Evolutionary conservation across 2,797 vertebrate genomes (phyloP).

Genomic region (Galagoides demidoff): DNA sequence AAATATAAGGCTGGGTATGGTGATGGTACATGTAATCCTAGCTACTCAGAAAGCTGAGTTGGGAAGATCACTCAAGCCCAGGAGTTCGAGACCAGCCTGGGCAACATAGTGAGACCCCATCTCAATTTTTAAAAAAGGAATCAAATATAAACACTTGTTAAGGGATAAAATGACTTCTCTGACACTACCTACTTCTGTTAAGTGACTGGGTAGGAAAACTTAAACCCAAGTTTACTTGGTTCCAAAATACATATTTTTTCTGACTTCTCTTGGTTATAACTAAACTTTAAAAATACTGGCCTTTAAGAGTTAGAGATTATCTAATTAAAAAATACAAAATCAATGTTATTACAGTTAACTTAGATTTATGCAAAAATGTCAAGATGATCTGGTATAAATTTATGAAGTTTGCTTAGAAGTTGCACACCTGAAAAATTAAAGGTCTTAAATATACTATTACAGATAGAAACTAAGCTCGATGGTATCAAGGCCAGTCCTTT

Average conservation of each 20-base stretch:
- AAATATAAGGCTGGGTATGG: neutral
- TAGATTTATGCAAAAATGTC: constrained; percentile 18
- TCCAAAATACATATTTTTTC: constrained; percentile 10
- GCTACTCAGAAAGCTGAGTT: neutral
- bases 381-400: constrained; percentile 8
- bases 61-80: neutral
- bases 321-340: constrained; percentile 17
- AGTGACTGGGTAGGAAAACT: neutral
- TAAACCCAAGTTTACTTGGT: neutral
- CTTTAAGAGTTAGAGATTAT: constrained; percentile 22
- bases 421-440: constrained; percentile 30
- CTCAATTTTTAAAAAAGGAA: neutral
- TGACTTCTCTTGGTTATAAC: neutral
- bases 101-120: neutral
- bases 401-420: constrained; percentile 36
- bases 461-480: neutral
- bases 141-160: constrained; percentile 15
- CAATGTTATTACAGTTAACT: neutral
- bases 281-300: neutral
- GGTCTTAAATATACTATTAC: neutral
- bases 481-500: neutral
- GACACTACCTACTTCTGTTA: neutral
- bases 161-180: neutral
- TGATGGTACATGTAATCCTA: neutral
- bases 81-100: neutral